A percentile compares a stretch with the other conserved stretches of the same genome.
Evolutionary conservation across 2,797 vertebrate species (phyloP).

Genomic region (Onychomys torridus): DNA sequence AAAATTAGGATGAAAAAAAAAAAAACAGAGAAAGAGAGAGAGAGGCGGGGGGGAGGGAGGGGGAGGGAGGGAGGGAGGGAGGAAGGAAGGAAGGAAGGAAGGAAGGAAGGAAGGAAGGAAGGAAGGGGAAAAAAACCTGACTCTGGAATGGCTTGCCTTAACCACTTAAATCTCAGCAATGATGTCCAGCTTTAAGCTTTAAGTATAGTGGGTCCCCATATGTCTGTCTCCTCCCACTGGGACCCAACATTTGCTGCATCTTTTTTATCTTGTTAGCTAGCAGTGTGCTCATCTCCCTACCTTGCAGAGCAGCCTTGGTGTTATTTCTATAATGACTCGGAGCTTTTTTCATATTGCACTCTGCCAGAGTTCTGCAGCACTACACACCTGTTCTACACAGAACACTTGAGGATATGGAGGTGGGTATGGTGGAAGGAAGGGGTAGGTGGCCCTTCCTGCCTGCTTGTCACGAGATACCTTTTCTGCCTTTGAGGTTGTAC

Average conservation of each 20-base stretch:
- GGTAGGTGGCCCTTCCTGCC: not conserved
- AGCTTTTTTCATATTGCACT: constrained; percentile 59
- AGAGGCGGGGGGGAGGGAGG: not conserved
- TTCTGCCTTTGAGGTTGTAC: not conserved
- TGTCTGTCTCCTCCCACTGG: constrained; percentile 67
- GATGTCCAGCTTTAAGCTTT: constrained; percentile 44
- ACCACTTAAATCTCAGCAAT: not conserved
- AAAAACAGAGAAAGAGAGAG: not conserved
- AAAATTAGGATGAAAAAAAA: constrained; percentile 60
- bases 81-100: not conserved
- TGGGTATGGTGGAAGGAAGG: not conserved
- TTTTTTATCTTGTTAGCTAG: constrained; percentile 69
- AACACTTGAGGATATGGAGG: constrained; percentile 20
- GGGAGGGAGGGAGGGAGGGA: not conserved
- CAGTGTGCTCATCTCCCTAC: constrained; percentile 70
- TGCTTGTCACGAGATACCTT: not conserved
- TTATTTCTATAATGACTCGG: constrained; percentile 78
- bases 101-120: not conserved
- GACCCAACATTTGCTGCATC: constrained; percentile 65
- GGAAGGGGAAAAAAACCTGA: not conserved
- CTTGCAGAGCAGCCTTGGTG: constrained; percentile 58
- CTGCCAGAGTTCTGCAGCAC: constrained; percentile 25
- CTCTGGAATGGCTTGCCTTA: not conserved
- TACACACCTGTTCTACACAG: constrained; percentile 66
- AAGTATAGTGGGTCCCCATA: constrained; percentile 50